Conservation (phyloP, 2,797 vertebrate genomes). For the Enteromius fasciolatus region DNA sequence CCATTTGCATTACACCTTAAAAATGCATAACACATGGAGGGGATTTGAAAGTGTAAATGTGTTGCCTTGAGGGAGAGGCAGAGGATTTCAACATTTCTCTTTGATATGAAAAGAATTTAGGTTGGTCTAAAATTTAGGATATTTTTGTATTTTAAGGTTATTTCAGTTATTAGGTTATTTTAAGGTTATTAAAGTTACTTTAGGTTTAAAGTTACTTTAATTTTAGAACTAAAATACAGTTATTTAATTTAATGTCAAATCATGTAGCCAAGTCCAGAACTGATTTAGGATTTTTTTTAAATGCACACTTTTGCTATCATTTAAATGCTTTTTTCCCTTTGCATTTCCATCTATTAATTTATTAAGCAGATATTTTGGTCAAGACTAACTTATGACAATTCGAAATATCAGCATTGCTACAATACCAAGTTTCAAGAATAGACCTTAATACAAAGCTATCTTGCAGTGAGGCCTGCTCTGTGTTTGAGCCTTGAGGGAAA, state of each 20-base stretch:
- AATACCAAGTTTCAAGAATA: background rate
- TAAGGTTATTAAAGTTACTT: background rate
- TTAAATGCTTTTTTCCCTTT: background rate
- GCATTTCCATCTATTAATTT: background rate
- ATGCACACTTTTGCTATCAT: background rate
- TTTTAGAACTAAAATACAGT: background rate
- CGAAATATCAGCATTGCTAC: no score
- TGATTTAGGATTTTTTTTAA: no score
- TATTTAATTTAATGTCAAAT: background rate
- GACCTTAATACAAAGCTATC: background rate
- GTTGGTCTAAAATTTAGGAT: background rate
- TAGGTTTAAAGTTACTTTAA: background rate
- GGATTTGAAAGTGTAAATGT: conserved; percentile 47
- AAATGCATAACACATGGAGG: background rate
- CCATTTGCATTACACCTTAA: conserved; percentile 32
- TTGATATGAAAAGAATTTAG: background rate
- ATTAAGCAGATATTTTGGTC: background rate
- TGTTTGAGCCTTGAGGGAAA: background rate
- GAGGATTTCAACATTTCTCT: background rate
- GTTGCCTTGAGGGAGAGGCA: conserved; percentile 10
- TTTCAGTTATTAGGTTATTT: background rate
- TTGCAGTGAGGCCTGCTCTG: conserved; percentile 33
- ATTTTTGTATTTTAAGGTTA: background rate
- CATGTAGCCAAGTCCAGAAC: background rate
- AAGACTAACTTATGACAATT: background rate